Base-by-base conservation (phyloP, 2,113 vertebrate species). In the Brachypodius melanocephalos region DNA sequence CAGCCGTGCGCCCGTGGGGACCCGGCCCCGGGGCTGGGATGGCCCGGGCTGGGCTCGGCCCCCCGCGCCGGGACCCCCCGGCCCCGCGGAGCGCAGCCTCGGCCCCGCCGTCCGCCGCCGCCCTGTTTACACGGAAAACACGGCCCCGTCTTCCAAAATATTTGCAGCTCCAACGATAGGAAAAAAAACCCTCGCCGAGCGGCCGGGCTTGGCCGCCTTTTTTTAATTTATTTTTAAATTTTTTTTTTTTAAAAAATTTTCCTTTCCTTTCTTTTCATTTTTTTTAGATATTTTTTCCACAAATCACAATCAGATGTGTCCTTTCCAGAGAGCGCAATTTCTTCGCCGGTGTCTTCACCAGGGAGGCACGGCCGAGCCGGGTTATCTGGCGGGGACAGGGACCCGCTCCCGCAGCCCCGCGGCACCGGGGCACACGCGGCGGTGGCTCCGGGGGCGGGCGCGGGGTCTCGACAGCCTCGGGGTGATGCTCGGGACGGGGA, bases 261-360 rank as follows among this genome's bases (percentile, higher is more conserved):
- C 25, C 2, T 24, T 24, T 36, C 7, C 17, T 10, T 12, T 36
- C 0, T 10, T 46, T 68, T 19, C 6, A 3, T 19, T 61, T 12
- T 28, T 18, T 36, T 42, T 19, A n/a, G n/a, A n/a, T n/a, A n/a
- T 52, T 14, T 3, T 2, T 8, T 8, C 40, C 34, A 12, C 43
- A 94, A 94, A 95, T 94, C 73, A 93, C 85, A 85, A 90, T 93
- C 74, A 96, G 77, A 93, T 79, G 59, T 91, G 58, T 71, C 87
- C 81, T 82, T 91, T 46, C 65, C 57, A 49, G 67, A 51, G 8
- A 81, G 52, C 6, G 15, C 43, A 18, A 17, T 85, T 90, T 87
- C 61, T 80, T 65, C 49, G 6, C 65, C 58, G 59, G 36, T 17
- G 15, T 66, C 52, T 81, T 76, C 62, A 38, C 3, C 58, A 24